These are phyloP conservation scores for Xenus cinereus DNA, from an alignment of 2,113 vertebrate genomes.

Conservation along the genomic window DNA sequence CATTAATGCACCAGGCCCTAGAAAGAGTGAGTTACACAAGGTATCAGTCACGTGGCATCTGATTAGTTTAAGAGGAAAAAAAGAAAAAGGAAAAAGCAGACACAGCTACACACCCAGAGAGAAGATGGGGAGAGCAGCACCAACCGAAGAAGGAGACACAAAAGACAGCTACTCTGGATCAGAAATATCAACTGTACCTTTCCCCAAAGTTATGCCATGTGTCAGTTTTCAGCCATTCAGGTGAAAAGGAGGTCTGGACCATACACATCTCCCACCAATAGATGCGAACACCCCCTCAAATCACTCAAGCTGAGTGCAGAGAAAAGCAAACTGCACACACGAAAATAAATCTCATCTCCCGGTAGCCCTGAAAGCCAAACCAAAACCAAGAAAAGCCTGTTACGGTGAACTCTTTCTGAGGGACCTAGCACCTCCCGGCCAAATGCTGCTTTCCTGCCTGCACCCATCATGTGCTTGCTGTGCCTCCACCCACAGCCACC, in stretches of 20 bases:
- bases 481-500: rapidly evolving
- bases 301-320: neutral
- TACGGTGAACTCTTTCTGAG: neutral
- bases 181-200: neutral
- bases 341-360: neutral
- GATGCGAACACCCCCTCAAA: neutral
- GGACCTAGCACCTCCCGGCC: neutral
- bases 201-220: neutral
- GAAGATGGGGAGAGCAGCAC: neutral
- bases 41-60: neutral
- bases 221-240: neutral
- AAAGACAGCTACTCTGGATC: neutral
- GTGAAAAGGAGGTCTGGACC: neutral
- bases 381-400: neutral
- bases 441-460: neutral
- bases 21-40: neutral
- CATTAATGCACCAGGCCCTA: neutral
- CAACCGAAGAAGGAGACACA: neutral
- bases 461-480: rapidly evolving
- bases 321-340: neutral
- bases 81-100: neutral
- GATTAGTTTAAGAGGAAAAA: neutral
- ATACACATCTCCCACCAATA: rapidly evolving
- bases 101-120: neutral
- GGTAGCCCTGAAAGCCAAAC: neutral